These are phyloP conservation scores for Falco rusticolus DNA, from an alignment of 2,797 vertebrate species.

Conservation along the genomic window DNA sequence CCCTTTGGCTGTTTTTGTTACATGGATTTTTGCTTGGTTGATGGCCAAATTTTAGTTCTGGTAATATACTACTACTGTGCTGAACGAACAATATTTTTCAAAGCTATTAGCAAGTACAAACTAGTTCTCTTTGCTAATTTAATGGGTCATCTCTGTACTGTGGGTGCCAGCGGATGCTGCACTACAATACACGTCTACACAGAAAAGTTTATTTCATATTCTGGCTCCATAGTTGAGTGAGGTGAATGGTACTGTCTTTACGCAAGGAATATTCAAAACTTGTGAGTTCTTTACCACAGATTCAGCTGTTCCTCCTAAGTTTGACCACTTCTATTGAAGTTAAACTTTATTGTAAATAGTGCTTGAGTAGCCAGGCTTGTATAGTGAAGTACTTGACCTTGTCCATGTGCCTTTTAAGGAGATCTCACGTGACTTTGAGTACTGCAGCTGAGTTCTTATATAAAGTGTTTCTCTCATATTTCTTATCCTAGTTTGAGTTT, in stretches of 20 bases:
- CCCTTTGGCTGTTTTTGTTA: not conserved
- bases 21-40: not conserved
- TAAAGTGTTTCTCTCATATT: not conserved
- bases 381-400: not conserved
- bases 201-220: not conserved
- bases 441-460: not conserved
- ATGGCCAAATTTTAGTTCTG: not conserved
- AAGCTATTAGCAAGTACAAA: not conserved
- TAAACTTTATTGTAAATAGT: not conserved
- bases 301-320: not conserved
- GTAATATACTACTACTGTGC: not conserved
- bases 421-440: not conserved
- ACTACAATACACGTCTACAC: rapidly evolving
- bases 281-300: not conserved
- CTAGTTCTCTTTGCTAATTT: not conserved
- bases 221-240: not conserved
- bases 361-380: not conserved
- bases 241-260: not conserved
- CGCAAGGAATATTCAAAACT: not conserved
- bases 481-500: not conserved
- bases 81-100: not conserved
- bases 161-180: not conserved
- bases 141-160: not conserved
- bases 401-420: not conserved
- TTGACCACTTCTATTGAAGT: not conserved